Percentiles rank a stretch among this genome's conserved stretches.
Evolutionary conservation across 2,797 vertebrate genomes (phyloP).

Genomic region (Salarias fasciatus): DNA sequence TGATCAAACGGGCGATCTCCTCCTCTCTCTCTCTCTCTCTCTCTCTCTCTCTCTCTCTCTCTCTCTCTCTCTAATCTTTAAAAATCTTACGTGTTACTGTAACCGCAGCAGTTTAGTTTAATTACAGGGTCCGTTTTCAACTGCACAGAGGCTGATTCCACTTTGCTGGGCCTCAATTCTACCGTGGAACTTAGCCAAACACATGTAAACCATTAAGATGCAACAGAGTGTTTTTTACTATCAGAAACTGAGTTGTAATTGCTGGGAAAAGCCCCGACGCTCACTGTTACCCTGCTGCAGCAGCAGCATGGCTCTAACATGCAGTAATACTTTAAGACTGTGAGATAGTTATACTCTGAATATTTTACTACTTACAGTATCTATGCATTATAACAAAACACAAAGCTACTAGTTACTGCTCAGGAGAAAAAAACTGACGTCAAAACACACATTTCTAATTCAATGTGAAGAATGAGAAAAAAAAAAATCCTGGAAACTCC

Average conservation of each 20-base stretch:
- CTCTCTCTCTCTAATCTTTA: not conserved
- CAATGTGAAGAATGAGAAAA: too few relatives aligned
- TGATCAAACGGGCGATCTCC: slow-evolving; percentile 11
- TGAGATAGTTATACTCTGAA: not conserved
- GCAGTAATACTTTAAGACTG: not conserved
- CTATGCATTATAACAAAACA: too few relatives aligned
- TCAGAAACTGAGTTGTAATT: not conserved
- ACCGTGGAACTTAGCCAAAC: slow-evolving; percentile 13
- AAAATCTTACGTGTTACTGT: slow-evolving; percentile 23
- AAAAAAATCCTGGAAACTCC: too few relatives aligned
- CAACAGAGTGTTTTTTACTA: slow-evolving; percentile 7
- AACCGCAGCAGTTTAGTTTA: slow-evolving; percentile 31
- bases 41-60: too few relatives aligned
- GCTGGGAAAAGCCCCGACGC: not conserved
- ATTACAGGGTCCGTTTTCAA: slow-evolving; percentile 38
- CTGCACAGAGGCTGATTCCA: slow-evolving; percentile 21
- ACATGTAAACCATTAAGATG: slow-evolving; percentile 41
- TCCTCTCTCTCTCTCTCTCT: too few relatives aligned
- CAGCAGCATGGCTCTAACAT: not conserved
- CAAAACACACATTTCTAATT: too few relatives aligned
- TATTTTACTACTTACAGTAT: too few relatives aligned
- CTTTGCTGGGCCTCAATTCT: slow-evolving; percentile 6
- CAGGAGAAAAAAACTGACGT: too few relatives aligned
- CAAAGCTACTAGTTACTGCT: too few relatives aligned
- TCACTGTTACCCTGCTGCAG: not conserved